Evolutionary conservation across 2,797 vertebrate species (phyloP).

Genomic region (Pangasius mekongensis): DNA sequence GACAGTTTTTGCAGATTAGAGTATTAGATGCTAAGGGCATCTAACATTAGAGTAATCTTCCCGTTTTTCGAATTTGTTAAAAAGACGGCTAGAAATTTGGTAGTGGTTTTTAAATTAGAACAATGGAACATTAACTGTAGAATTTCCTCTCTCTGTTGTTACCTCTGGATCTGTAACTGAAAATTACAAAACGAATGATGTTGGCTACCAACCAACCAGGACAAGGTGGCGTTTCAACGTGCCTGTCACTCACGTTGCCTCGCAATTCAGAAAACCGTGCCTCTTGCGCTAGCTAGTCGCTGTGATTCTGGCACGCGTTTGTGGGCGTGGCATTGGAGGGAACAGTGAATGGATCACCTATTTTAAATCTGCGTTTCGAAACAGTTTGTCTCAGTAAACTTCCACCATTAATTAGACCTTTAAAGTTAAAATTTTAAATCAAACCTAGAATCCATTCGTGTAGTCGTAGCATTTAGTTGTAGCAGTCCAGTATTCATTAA

Average conservation of each 20-base stretch:
- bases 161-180: not conserved
- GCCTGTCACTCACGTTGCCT: not conserved
- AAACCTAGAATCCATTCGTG: not conserved
- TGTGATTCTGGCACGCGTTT: not conserved
- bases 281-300: not conserved
- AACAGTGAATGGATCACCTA: not conserved
- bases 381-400: not conserved
- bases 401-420: not conserved
- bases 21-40: not conserved
- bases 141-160: not conserved
- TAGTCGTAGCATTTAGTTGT: not conserved
- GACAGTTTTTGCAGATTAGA: not conserved
- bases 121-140: not conserved
- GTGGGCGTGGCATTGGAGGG: not conserved
- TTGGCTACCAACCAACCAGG: not conserved
- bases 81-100: not conserved
- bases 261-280: not conserved
- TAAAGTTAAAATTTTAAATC: not conserved
- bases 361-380: not conserved
- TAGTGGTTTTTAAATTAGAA: not conserved
- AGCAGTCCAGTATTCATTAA: not conserved
- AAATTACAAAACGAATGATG: not conserved
- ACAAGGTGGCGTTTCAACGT: not conserved
- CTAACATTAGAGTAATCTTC: not conserved
- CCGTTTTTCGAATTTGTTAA: not conserved